Conservation (phyloP, 2,888 invertebrate species). For the Cabera pusaria region DNA sequence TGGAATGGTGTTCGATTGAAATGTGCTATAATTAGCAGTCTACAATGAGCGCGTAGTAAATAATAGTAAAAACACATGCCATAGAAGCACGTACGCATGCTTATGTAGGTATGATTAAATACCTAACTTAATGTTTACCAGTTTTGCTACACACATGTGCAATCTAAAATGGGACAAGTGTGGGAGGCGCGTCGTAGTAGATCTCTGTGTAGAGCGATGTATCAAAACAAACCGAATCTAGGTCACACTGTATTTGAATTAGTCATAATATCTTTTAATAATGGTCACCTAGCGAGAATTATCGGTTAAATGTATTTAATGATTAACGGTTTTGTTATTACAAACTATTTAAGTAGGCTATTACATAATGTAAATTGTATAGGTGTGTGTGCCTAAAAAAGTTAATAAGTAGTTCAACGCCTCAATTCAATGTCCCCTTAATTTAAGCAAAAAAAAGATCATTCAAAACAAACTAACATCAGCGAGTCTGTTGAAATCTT, state of each 20-base stretch:
- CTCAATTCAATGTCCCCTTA: slow-evolving; percentile 34
- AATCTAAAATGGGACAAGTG: slow-evolving; percentile 71
- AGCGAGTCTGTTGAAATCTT: slow-evolving; percentile 45
- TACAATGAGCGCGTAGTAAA: slow-evolving; percentile 9
- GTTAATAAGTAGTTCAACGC: slow-evolving; percentile 64
- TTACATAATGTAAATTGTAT: no score
- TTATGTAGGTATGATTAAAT: slow-evolving; percentile 18
- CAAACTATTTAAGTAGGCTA: no score
- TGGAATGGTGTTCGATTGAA: no score
- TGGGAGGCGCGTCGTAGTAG: slow-evolving; percentile 61
- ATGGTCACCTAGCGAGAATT: slow-evolving; percentile 2
- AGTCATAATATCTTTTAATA: slow-evolving; percentile 9
- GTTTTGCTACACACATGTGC: slow-evolving; percentile 59
- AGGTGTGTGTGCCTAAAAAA: slow-evolving; percentile 37
- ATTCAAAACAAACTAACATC: slow-evolving; percentile 48
- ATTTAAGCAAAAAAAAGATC: slow-evolving; percentile 33
- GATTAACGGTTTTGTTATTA: slow-evolving; percentile 11
- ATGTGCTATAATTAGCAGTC: not conserved
- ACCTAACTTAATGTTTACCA: slow-evolving; percentile 46
- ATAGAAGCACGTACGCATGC: slow-evolving; percentile 25
- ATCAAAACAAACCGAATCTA: slow-evolving; percentile 66
- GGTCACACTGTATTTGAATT: slow-evolving; percentile 42
- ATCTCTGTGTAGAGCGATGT: slow-evolving; percentile 39
- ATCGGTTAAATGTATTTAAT: not conserved
- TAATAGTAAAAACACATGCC: slow-evolving; percentile 22